These are phyloP conservation scores for Leuciscus idus DNA, from an alignment of 2,113 vertebrate species.

Conservation along the genomic window DNA sequence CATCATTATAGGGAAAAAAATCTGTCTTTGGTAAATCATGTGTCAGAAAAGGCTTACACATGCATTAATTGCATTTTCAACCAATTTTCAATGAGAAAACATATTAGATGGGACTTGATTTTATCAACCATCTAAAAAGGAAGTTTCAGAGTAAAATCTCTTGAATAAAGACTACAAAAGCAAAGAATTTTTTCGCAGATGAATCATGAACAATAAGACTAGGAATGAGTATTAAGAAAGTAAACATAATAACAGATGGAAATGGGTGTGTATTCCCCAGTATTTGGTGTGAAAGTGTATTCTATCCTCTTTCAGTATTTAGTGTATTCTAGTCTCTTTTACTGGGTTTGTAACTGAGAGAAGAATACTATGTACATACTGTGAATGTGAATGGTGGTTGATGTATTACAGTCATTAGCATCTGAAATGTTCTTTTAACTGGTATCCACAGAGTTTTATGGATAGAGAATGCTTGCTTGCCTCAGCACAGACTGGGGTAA, in stretches of 20 bases:
- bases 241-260: slow-evolving; percentile 40
- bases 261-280: slow-evolving; percentile 49
- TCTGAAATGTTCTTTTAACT: slow-evolving; percentile 46
- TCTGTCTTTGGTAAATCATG: background rate
- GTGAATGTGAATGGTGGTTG: slow-evolving; percentile 57
- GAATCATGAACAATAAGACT: background rate
- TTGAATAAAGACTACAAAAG: background rate
- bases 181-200: background rate
- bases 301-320: slow-evolving; percentile 46
- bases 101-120: background rate
- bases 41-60: background rate
- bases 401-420: slow-evolving; percentile 50
- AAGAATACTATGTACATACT: slow-evolving; percentile 54
- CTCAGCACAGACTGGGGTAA: slow-evolving; percentile 10
- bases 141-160: background rate
- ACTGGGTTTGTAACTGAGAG: slow-evolving; percentile 58
- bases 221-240: background rate
- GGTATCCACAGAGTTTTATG: slow-evolving; percentile 47
- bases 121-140: background rate
- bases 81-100: background rate
- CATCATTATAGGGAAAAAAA: background rate
- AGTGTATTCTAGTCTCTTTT: slow-evolving; percentile 62
- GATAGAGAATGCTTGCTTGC: slow-evolving; percentile 15
- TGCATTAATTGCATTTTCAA: background rate
- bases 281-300: slow-evolving; percentile 55